Evolutionary conservation across 37 sponge, comb jelly and placozoan genomes (phyloP), one percentile per base, ranked within the genome.

Genomic region (Lycopodina hypogea): DNA sequence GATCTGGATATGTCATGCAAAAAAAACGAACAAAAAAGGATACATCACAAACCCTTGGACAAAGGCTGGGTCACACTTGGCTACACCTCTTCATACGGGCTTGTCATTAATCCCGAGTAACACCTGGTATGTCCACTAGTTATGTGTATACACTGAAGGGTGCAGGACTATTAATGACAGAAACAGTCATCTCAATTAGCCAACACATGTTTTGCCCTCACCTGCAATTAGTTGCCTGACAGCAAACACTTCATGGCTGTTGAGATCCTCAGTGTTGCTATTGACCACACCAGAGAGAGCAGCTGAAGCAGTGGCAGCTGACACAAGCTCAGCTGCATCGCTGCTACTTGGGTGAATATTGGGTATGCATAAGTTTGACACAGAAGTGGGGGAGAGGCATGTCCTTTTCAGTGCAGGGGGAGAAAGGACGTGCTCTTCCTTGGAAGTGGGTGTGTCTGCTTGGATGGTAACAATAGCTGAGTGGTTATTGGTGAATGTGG

Each of bases 211-310:
- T n/a, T n/a, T n/a, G n/a, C n/a, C n/a, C 76, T 32, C 34, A 87
- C 88, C 88, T 68, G 72, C 37, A 24, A 88, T 83, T 30, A 88
- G 80, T 45, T 88, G 89, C 51, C 67, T 78, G 59, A 88, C 79
- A 48, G 89, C 84, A 4, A 36, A 17, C 60, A 83, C 89, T 56
- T 88, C 89, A 23, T 73, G 67, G 32, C 15, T 7, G 28, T 71
- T 77, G 30, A 88, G 72, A 15, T 17, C 56, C 42, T 78, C 66
- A 6, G 71, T 29, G 68, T 50, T 78, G 65, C 30, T 17, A 23
- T 12, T n/a, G 50, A n/a, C 59, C 29, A 3, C 7, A 9, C 48
- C 39, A 64, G 50, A 30, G 51, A 72, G 24, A 28, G 24, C 26
- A 50, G 79, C 18, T 19, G 66, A 52, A 26, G 80, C 57, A 23